These are phyloP conservation scores for Cynaeus angustus DNA, from an alignment of 2,888 invertebrate genomes.

Conservation along the genomic window DNA sequence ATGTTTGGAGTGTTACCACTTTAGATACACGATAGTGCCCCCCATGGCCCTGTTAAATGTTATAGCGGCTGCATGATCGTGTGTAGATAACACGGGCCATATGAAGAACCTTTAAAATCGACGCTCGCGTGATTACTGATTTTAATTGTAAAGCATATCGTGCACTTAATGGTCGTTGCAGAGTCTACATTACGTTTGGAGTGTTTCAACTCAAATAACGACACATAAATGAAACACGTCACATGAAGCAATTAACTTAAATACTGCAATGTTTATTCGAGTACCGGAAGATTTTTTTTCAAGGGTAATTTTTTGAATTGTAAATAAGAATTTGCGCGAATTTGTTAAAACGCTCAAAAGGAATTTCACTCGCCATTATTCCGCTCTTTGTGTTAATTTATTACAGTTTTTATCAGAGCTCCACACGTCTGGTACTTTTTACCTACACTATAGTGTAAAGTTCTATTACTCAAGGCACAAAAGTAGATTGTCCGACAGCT, in stretches of 20 bases:
- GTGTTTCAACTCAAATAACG: constrained; percentile 22
- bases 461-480: no score
- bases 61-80: constrained; percentile 7
- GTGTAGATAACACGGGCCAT: constrained; percentile 16
- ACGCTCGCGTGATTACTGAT: constrained; percentile 35
- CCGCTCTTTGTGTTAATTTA: no score
- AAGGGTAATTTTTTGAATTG: no score
- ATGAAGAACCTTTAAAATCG: constrained; percentile 31
- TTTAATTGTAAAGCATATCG: constrained; percentile 27
- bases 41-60: constrained; percentile 23
- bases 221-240: constrained; percentile 28
- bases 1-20: constrained; percentile 21
- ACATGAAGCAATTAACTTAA: constrained; percentile 32
- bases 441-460: no score
- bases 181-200: constrained; percentile 18
- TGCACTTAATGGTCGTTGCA: constrained; percentile 30
- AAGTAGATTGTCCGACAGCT: no score
- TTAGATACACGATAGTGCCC: constrained; percentile 30
- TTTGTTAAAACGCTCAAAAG: no score
- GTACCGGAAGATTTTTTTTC: neutral
- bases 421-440: no score
- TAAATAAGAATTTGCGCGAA: no score
- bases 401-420: no score
- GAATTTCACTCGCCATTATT: no score
- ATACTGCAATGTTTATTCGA: constrained; percentile 12